Conservation (phyloP, 2,888 invertebrate genomes). For the Palloptera scutellata region DNA sequence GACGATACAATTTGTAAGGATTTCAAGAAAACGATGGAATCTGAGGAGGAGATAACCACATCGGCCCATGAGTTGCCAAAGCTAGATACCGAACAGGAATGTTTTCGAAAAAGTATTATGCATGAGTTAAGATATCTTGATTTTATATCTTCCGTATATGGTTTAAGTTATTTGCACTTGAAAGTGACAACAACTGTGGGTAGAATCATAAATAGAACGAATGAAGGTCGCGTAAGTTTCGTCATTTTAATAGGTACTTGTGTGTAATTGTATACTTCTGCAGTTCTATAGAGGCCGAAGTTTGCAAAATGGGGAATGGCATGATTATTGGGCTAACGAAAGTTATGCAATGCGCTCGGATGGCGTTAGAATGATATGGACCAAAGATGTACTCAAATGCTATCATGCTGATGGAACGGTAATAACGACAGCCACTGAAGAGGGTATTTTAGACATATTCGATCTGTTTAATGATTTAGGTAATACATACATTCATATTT, state of each 20-base stretch:
- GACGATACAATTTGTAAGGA: constrained; percentile 1
- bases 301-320: constrained; percentile 51
- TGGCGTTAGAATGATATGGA: constrained; percentile 56
- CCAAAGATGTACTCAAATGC: constrained; percentile 45
- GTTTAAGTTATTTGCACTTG: constrained; percentile 46
- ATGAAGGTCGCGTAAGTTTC: constrained; percentile 35
- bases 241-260: too few relatives aligned
- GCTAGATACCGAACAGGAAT: neutral
- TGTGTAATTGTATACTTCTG: neutral
- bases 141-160: constrained; percentile 40
- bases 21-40: neutral
- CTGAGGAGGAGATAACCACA: too few relatives aligned
- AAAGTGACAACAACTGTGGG: constrained; percentile 52
- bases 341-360: constrained; percentile 55
- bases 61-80: too few relatives aligned
- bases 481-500: constrained; percentile 18
- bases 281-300: constrained; percentile 43
- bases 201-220: constrained; percentile 44
- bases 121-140: constrained; percentile 47
- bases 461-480: constrained; percentile 45
- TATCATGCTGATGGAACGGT: constrained; percentile 55
- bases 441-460: constrained; percentile 32
- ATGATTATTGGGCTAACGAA: constrained; percentile 53
- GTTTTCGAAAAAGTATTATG: constrained; percentile 20
- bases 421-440: constrained; percentile 35